phyloP scores from a whole-genome alignment of 2,797 vertebrate genomes.

The Tapera naevia region DNA sequence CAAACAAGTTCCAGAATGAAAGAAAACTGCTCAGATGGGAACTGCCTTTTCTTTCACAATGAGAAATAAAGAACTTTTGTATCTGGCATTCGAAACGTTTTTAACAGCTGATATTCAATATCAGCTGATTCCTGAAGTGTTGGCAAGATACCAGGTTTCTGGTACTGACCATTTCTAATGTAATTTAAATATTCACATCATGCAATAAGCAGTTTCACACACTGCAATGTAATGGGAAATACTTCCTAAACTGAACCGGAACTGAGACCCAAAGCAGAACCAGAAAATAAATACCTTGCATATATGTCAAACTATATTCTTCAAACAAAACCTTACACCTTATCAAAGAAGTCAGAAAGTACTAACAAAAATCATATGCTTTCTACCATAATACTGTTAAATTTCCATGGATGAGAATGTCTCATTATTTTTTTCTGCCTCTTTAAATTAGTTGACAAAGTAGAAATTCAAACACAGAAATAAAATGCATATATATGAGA shows the following conservation, averaged over 20 bases:
- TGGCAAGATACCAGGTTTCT: constrained; percentile 62
- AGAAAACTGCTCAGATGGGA: constrained; percentile 41
- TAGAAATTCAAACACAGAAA: constrained; percentile 77
- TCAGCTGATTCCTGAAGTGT: constrained; percentile 63
- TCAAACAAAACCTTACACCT: constrained; percentile 78
- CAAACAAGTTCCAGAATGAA: constrained; percentile 53
- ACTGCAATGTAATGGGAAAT: constrained; percentile 71
- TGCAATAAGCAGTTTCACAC: constrained; percentile 62
- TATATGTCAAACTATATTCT: constrained; percentile 79
- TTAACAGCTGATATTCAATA: constrained; percentile 62
- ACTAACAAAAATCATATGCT: constrained; percentile 73
- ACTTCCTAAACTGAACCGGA: constrained; percentile 63
- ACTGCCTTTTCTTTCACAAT: constrained; percentile 46
- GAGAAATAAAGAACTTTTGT: constrained; percentile 58
- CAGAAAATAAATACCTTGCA: constrained; percentile 77
- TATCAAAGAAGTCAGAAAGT: constrained; percentile 78
- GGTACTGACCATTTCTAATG: constrained; percentile 63
- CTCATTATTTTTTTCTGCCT: constrained; percentile 64
- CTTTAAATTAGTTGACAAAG: constrained; percentile 74
- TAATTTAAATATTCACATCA: constrained; percentile 72
- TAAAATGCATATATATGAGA: constrained; percentile 81
- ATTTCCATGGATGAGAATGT: constrained; percentile 74
- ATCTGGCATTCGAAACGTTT: constrained; percentile 59
- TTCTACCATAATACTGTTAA: constrained; percentile 76
- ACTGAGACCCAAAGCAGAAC: constrained; percentile 71